Percentiles rank a stretch among this genome's conserved stretches.
These are phyloP conservation scores for Tetheella fluctuosa DNA, from an alignment of 2,888 invertebrate species.

Conservation along the genomic window DNA sequence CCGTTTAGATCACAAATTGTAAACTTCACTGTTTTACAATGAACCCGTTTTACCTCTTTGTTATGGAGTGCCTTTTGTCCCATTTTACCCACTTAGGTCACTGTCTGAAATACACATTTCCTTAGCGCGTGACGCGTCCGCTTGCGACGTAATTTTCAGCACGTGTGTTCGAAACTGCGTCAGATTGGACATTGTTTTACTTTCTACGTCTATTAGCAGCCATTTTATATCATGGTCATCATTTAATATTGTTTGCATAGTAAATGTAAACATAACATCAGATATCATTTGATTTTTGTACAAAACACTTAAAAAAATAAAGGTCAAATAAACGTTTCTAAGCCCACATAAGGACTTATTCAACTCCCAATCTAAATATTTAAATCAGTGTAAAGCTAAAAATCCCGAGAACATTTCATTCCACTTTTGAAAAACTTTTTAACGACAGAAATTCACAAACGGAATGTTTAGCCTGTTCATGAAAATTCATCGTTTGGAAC, in stretches of 20 bases:
- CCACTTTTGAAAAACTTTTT: not conserved
- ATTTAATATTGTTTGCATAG: slow-evolving; percentile 8
- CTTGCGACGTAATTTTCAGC: slow-evolving; percentile 21
- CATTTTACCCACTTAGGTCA: slow-evolving; percentile 19
- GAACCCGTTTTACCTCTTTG: not conserved
- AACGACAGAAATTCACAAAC: slow-evolving; percentile 11
- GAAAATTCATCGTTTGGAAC: slow-evolving; percentile 23
- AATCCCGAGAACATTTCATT: not conserved
- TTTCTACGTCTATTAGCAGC: slow-evolving; percentile 21
- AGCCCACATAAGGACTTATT: not conserved
- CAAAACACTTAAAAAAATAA: no score
- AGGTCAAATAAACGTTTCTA: no score
- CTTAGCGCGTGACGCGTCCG: slow-evolving; percentile 30
- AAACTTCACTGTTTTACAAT: not conserved
- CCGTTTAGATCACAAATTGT: no score
- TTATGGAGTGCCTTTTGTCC: not conserved
- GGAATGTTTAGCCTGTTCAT: slow-evolving; percentile 6
- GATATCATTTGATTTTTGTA: not conserved
- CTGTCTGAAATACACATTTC: slow-evolving; percentile 25
- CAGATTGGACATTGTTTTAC: slow-evolving; percentile 25
- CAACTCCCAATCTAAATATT: not conserved
- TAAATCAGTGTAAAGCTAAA: not conserved
- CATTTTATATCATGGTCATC: slow-evolving; percentile 4
- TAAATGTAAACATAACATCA: slow-evolving; percentile 14
- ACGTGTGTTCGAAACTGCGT: slow-evolving; percentile 30